A percentile compares a stretch with the other conserved stretches of the same genome.
phyloP scores from a whole-genome alignment of 1,140 invertebrate genomes.

The Rhopalosiphum maidis region DNA sequence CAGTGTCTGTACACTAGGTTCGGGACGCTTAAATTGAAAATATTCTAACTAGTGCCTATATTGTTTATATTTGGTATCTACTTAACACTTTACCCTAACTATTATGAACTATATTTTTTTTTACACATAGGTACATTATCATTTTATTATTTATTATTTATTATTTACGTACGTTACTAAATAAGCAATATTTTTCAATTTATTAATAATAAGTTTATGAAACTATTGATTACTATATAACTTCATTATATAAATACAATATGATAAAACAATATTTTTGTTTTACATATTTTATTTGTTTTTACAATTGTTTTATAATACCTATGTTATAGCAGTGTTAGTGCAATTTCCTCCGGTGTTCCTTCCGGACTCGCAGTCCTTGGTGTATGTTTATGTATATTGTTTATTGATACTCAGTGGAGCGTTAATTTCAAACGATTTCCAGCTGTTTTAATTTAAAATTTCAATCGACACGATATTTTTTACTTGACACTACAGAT shows the following conservation, averaged over 20 bases:
- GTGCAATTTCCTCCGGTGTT: not conserved
- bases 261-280: not conserved
- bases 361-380: not conserved
- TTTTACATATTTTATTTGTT: not conserved
- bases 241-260: not conserved
- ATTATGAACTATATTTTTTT: not conserved
- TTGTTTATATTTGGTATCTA: not conserved
- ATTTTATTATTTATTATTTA: not conserved
- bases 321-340: not conserved
- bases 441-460: not conserved
- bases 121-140: not conserved
- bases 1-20: not conserved
- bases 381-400: not conserved
- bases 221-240: not conserved
- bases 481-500: not conserved
- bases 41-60: not conserved
- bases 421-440: not conserved
- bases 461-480: not conserved
- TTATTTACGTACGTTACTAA: not conserved
- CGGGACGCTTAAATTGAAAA: not conserved
- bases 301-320: not conserved
- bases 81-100: not conserved
- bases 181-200: not conserved
- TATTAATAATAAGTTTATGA: not conserved
- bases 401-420: not conserved